Evolutionary conservation across 2,888 invertebrate species (phyloP).

Genomic region (Cerceris rybyensis): DNA sequence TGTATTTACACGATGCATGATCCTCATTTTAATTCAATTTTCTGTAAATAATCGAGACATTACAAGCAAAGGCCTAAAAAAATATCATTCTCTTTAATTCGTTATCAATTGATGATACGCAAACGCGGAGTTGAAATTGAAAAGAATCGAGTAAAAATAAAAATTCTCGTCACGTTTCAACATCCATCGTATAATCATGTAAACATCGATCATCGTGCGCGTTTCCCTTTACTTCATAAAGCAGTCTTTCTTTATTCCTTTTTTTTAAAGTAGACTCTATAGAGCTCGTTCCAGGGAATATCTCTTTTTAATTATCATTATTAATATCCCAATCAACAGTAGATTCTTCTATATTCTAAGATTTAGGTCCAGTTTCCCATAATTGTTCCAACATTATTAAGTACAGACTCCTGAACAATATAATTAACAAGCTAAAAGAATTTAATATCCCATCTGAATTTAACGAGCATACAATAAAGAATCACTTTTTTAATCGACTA

Average conservation of each 20-base stretch:
- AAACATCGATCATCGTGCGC: conserved; percentile 23
- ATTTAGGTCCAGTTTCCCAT: too few relatives aligned
- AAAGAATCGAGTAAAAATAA: too few relatives aligned
- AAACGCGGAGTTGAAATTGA: too few relatives aligned
- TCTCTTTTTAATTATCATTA: too few relatives aligned
- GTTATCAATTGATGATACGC: background rate
- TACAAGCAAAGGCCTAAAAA: conserved; percentile 30
- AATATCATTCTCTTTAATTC: conserved; percentile 19
- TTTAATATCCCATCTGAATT: too few relatives aligned
- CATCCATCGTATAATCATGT: conserved; percentile 26
- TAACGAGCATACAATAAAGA: background rate
- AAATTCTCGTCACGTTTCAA: background rate
- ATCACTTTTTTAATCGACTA: background rate
- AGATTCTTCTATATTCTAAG: too few relatives aligned
- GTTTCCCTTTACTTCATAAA: conserved; percentile 12
- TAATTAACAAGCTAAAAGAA: too few relatives aligned
- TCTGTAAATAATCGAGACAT: background rate
- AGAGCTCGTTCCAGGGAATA: background rate
- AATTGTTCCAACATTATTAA: too few relatives aligned
- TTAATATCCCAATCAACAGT: too few relatives aligned
- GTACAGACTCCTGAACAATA: too few relatives aligned
- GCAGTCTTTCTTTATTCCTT: conserved; percentile 43
- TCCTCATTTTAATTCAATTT: conserved; percentile 10
- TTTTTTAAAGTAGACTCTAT: background rate
- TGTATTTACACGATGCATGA: background rate